Evolutionary conservation across 2,888 invertebrate species (phyloP), one percentile per base, ranked within the genome.

Genomic region (Cylloceria caligata): DNA sequence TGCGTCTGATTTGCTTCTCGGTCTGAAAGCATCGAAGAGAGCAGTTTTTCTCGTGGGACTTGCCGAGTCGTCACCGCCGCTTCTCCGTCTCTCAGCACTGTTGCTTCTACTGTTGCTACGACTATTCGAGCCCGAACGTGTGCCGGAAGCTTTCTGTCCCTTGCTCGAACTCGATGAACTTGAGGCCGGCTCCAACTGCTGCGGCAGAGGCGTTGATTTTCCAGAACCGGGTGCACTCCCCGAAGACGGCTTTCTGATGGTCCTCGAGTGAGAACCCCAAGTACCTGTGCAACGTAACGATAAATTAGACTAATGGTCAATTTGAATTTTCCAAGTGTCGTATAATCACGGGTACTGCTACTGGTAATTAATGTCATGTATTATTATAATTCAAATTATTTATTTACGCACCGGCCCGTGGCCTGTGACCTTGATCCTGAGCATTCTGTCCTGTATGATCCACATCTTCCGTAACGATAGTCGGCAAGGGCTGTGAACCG

Each of bases 11-110:
- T 96, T 96, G 85, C 96, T 96, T 81, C 96, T 94, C 65, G 96
- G 96, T 86, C 97, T 94, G 91, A 97, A 97, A 49, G 97, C 96
- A 91, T 97, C 97, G 89, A 97, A 96, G 86, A 97, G 94, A 0
- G 96, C 96, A 7, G 96, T 96, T 80, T 96, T 94, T 21, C 96
- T 95, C 87, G 96, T 96, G 39, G 96, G 96, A 88, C 95, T 96
- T 84, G 95, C 94, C 52, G 95, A 95, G 84, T 95, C 95, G 78
- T 92, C 92, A 34, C 89, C 89, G 76, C 89, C 89, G 77, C 90
- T 92, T 81, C 84, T 89, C 74, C 90, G 87, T 57, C 92, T 89
- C 79, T 92, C 92, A 62, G 89, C 88, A 76, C 92, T 92, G 84
- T 89, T 91, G 77, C 92, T 92, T 78, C 91, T 89, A 81, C 91